Evolutionary conservation across 2,888 invertebrate species (phyloP), one percentile per base, ranked within the genome.

Genomic region (Polymixis lichenea): DNA sequence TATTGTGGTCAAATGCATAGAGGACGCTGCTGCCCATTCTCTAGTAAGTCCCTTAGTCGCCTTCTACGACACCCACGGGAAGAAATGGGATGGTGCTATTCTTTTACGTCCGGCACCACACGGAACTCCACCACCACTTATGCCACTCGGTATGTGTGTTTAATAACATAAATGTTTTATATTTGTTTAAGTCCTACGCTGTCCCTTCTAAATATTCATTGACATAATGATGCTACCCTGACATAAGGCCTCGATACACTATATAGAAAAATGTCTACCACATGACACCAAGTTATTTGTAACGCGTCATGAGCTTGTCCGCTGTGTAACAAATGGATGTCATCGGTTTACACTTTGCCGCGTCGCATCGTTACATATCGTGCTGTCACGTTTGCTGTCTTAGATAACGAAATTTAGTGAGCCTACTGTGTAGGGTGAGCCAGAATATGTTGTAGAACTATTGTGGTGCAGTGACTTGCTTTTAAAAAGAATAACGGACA

Each of bases 301-400:
- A 66, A 75, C 75, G 68, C 72, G 84, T 84, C 88, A 84, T 77
- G 71, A 82, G 75, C 64, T 74, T 88, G 88, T 82, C 84, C 56
- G 62, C 80, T 53, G 58, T 17, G 49, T 86, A 80, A 88, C 86
- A 84, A 87, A 88, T 87, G 80, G 80, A 61, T 87, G 87, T 88
- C 87, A 84, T 84, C 86, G 82, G 86, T 72, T 88, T 78, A 88
- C 88, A 84, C 77, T 80, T 82, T 82, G 74, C 65, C 80, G 66
- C 84, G 74, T 80, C 77, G 65, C 83, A 68, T 75, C 66, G 75
- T 77, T 75, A 77, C 80, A 72, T 82, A 86, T 84, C 76, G 75
- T 64, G 71, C 72, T 78, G 80, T 77, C 88, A 76, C 70, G 65
- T 77, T 66, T 25, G 78, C 78, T 88, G 87, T 77, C 88, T 86